Evolutionary conservation across 2,113 vertebrate genomes (phyloP), one percentile per base, ranked within the genome.

Genomic region (Camelus dromedarius): DNA sequence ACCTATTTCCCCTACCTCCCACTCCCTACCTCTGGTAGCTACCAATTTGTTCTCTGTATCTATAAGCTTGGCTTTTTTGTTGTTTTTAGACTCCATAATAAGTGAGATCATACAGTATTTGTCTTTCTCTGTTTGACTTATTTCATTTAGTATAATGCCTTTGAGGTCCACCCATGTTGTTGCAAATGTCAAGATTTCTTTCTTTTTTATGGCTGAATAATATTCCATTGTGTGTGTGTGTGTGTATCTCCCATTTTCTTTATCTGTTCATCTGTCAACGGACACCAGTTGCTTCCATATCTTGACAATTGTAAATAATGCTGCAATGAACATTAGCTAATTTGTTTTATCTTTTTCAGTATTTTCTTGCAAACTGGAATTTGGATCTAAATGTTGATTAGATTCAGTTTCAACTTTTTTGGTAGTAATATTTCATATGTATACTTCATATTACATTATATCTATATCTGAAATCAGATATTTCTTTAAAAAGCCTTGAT

Each of bases 361-460:
- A 66, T 85, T 76, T 93, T 76, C 81, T 76, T 85, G 6, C 66
- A 76, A 93, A 75, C 70, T 84, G 14, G 81, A 28, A 62, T 93
- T 93, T 85, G 70, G 58, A 46, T 85, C 70, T 66, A 85, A 76
- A 84, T 56, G 20, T 76, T 85, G 15, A 62, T 52, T 50, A 79
- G 38, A 60, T 60, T 93, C 54, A 72, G 26, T 62, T 79, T 81
- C 42, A n/a, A n/a, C 54, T 64, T 89, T 88, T 80, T 62, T 48
- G 46, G 26, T 9, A 26, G 7, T 80, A 72, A 42, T 42, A 38
- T 58, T 93, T 93, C 54, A 80, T 52, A 30, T 87, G 18, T 87
- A 20, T 72, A 62, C 26, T 52, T 60, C 18, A 18, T 72, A 52
- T 72, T 88, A 10, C 46, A 62, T 93, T 94, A 56, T 80, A 62